Evolutionary conservation across 2,113 vertebrate species (phyloP).

Genomic region (Dipodomys ordii): DNA sequence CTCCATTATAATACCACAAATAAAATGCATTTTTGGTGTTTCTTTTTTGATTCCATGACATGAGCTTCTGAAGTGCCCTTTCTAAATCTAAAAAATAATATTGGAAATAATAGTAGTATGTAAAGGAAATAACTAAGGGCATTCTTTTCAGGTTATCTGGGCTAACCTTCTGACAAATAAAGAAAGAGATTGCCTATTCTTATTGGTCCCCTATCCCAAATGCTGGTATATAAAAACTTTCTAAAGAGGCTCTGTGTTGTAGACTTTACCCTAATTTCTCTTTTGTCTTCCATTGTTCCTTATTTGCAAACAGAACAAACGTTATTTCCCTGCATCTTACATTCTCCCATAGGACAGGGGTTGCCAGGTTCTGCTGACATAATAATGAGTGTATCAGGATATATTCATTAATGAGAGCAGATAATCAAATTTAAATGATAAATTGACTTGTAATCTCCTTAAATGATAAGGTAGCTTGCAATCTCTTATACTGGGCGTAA

Average conservation of each 20-base stretch:
- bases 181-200: background rate
- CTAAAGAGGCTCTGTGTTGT: background rate
- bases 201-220: background rate
- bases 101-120: background rate
- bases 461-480: too few species aligned
- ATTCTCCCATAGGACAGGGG: background rate
- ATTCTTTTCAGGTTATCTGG: background rate
- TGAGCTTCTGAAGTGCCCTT: background rate
- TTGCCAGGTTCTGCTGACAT: background rate
- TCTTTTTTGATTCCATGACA: background rate
- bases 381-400: background rate
- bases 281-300: background rate
- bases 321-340: background rate
- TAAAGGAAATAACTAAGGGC: background rate
- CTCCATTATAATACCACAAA: background rate
- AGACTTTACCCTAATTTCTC: background rate
- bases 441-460: background rate
- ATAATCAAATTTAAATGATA: background rate
- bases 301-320: background rate
- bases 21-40: background rate
- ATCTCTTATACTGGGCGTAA: background rate
- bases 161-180: background rate
- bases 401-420: background rate
- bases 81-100: background rate
- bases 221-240: slow-evolving; percentile 10